A percentile compares a stretch with the other conserved stretches of the same genome.
Conservation (phyloP, 2,113 vertebrate species). For the Rhinoderma darwinii region DNA sequence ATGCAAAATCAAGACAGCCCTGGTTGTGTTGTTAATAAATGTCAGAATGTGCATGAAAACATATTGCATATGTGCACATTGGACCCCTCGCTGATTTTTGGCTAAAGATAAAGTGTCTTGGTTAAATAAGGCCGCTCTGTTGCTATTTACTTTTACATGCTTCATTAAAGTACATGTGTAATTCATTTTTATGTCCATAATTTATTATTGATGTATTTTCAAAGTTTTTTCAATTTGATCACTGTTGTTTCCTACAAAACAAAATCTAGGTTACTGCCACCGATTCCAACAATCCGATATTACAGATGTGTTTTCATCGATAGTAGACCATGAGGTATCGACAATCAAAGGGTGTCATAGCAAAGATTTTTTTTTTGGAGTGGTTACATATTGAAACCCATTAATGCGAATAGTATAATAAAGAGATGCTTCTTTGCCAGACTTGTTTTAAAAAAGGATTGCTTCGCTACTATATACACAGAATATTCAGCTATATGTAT, state of each 20-base stretch:
- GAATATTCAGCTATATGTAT: no score
- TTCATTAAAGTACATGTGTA: constrained; percentile 3
- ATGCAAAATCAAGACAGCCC: background rate
- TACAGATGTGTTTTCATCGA: no score
- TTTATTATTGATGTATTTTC: background rate
- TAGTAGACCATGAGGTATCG: no score
- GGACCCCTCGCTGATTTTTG: background rate
- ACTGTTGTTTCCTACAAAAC: background rate
- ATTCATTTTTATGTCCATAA: background rate
- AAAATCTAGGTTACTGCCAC: background rate
- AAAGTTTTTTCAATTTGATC: background rate
- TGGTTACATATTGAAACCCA: no score
- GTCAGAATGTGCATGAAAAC: background rate
- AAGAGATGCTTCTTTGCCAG: no score
- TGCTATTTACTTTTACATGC: background rate
- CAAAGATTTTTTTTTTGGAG: no score
- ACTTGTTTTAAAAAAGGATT: no score
- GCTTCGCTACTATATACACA: no score
- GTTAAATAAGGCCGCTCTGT: background rate
- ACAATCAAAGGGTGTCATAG: no score
- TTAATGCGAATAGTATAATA: no score
- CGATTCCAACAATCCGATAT: background rate
- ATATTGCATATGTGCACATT: background rate
- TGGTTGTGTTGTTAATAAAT: background rate
- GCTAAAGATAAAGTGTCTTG: background rate